phyloP scores from a whole-genome alignment of 1,140 invertebrate species.

The Drosophila ercepeae region DNA sequence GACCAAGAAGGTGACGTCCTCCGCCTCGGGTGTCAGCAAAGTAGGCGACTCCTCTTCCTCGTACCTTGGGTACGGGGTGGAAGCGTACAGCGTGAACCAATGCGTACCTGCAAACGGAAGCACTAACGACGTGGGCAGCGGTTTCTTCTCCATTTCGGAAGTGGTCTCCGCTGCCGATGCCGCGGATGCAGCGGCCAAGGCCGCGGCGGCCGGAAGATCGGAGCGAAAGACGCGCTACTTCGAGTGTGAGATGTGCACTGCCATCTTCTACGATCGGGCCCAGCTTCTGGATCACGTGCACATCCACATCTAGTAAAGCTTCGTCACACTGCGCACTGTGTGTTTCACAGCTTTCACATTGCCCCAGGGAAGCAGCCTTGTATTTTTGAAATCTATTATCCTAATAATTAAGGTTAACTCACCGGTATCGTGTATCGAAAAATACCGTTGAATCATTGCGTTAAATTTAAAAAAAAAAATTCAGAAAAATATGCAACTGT shows the following conservation, averaged over 20 bases:
- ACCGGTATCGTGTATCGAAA: slow-evolving; percentile 48
- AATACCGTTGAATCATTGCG: slow-evolving; percentile 64
- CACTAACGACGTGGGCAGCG: slow-evolving; percentile 61
- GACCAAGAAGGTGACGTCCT: slow-evolving; percentile 29
- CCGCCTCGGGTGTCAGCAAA: slow-evolving; percentile 20
- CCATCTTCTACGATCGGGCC: slow-evolving; percentile 88
- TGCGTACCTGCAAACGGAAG: slow-evolving; percentile 46
- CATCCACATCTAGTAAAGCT: slow-evolving; percentile 88
- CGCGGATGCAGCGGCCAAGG: slow-evolving; percentile 63
- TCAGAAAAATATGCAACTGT: slow-evolving; percentile 29
- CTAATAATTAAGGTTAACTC: slow-evolving; percentile 46
- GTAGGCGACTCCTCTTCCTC: slow-evolving; percentile 40
- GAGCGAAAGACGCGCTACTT: slow-evolving; percentile 79
- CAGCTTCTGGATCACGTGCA: slow-evolving; percentile 90
- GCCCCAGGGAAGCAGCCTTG: slow-evolving; percentile 38
- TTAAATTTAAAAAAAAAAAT: slow-evolving; percentile 72
- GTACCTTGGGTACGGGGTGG: slow-evolving; percentile 63
- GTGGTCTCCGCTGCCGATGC: slow-evolving; percentile 72
- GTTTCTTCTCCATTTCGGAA: slow-evolving; percentile 76
- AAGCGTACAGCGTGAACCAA: slow-evolving; percentile 54
- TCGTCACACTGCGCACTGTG: slow-evolving; percentile 13
- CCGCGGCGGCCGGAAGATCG: slow-evolving; percentile 48
- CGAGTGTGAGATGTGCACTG: slow-evolving; percentile 92
- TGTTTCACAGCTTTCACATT: slow-evolving; percentile 5
- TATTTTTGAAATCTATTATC: slow-evolving; percentile 54